Percentiles rank a stretch among this genome's conserved stretches.
phyloP scores from a whole-genome alignment of 2,888 invertebrate species.

The Noctua janthina region DNA sequence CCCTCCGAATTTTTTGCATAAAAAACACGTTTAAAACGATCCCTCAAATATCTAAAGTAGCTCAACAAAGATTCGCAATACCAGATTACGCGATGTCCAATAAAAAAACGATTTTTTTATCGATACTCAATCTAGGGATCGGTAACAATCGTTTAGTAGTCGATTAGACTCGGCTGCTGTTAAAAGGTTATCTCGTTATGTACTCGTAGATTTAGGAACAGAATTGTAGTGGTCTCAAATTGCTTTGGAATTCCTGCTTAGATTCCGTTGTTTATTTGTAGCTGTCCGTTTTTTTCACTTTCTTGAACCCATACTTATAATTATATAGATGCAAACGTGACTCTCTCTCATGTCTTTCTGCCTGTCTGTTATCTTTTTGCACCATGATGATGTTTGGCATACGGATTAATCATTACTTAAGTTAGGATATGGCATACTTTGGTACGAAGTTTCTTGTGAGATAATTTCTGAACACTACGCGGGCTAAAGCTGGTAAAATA shows the following conservation, averaged over 20 bases:
- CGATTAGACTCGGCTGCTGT: constrained; percentile 46
- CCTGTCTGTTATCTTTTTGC: neutral
- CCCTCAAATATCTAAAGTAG: constrained; percentile 13
- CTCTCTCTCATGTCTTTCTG: neutral
- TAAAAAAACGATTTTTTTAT: constrained; percentile 50
- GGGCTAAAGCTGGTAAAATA: neutral
- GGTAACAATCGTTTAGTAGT: constrained; percentile 57
- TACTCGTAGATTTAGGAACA: constrained; percentile 34
- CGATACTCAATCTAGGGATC: constrained; percentile 55
- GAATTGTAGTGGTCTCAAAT: constrained; percentile 2
- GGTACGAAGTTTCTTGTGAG: neutral
- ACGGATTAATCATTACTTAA: neutral
- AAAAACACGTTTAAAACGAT: constrained; percentile 30
- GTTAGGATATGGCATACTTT: neutral
- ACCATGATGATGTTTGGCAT: neutral
- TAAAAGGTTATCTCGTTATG: constrained; percentile 43
- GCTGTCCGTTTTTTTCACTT: neutral
- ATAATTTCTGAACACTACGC: neutral
- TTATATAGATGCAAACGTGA: neutral
- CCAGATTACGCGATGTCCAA: constrained; percentile 50
- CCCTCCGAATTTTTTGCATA: constrained; percentile 3
- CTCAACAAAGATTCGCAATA: constrained; percentile 27
- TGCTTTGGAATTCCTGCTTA: neutral
- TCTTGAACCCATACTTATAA: neutral
- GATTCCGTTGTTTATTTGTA: neutral